A percentile compares a stretch with the other conserved stretches of the same genome.
Evolutionary conservation across 1,140 invertebrate genomes (phyloP).

Genomic region (Drosophila leontia): DNA sequence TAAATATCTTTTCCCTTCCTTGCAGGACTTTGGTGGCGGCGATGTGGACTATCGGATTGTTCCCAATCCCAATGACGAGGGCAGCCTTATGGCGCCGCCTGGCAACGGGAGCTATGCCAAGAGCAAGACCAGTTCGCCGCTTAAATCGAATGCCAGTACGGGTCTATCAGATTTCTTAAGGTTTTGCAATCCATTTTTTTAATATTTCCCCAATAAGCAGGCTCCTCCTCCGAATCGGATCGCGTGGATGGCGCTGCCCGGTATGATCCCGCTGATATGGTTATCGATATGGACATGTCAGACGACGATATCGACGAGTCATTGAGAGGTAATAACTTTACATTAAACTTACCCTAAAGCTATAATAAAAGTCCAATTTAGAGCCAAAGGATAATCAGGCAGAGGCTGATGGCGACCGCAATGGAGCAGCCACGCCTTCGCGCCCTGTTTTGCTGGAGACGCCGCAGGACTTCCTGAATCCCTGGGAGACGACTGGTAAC

Average conservation of each 20-base stretch:
- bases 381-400: constrained; percentile 52
- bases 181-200: neutral
- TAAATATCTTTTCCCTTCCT: neutral
- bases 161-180: neutral
- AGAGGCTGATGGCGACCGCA: constrained; percentile 54
- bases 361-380: constrained; percentile 12
- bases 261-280: constrained; percentile 86
- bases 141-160: constrained; percentile 85
- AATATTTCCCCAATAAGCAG: constrained; percentile 18
- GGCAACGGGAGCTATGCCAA: constrained; percentile 44
- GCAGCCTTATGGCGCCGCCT: constrained; percentile 70
- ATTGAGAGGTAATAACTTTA: constrained; percentile 59
- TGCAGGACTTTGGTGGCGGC: constrained; percentile 57
- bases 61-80: constrained; percentile 30
- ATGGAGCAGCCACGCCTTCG: constrained; percentile 44
- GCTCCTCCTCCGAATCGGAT: constrained; percentile 75
- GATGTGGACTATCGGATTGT: constrained; percentile 76
- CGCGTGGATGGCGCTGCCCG: constrained; percentile 74
- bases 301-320: constrained; percentile 87
- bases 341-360: neutral
- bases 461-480: constrained; percentile 67
- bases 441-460: constrained; percentile 76
- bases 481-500: constrained; percentile 59
- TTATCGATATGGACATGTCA: constrained; percentile 91
- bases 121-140: constrained; percentile 73